phyloP scores from a whole-genome alignment of 2,113 vertebrate genomes.

The Prochilodus magdalenae region DNA sequence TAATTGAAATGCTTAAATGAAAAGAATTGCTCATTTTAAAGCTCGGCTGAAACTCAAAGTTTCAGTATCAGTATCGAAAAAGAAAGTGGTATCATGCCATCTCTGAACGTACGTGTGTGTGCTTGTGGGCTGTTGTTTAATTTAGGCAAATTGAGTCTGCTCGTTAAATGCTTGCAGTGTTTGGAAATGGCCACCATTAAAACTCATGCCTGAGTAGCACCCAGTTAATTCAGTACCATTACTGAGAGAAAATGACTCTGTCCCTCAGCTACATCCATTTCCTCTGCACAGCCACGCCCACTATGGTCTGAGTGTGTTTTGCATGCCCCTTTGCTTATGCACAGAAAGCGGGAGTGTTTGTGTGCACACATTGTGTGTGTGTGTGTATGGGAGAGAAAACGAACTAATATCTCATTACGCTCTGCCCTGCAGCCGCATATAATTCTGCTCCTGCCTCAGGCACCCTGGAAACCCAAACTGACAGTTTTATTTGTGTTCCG shows the following conservation, averaged over 20 bases:
- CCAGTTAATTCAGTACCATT: constrained; percentile 46
- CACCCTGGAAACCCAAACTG: constrained; percentile 44
- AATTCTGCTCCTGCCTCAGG: constrained; percentile 52
- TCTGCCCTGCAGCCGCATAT: constrained; percentile 47
- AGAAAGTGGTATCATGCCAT: no score
- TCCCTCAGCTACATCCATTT: neutral
- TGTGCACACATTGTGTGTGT: constrained; percentile 8
- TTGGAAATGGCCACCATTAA: constrained; percentile 50
- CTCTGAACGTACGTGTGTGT: neutral
- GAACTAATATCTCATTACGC: constrained; percentile 55
- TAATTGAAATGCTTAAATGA: no score
- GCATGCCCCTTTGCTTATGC: constrained; percentile 28
- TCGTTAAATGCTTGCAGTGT: constrained; percentile 42
- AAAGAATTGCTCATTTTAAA: no score
- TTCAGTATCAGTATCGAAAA: no score
- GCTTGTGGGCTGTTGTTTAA: constrained; percentile 30
- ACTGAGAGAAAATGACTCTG: constrained; percentile 41
- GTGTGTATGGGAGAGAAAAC: constrained; percentile 20
- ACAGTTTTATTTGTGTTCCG: constrained; percentile 44
- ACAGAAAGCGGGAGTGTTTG: neutral
- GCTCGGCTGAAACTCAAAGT: no score
- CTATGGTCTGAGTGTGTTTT: constrained; percentile 23
- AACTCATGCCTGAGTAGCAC: constrained; percentile 41
- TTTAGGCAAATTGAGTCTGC: constrained; percentile 17
- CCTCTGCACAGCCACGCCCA: constrained; percentile 6